Percentiles rank a stretch among this genome's conserved stretches.
These are phyloP conservation scores for Hydrochoerus hydrochaeris DNA, from an alignment of 2,113 vertebrate species.

Conservation along the genomic window DNA sequence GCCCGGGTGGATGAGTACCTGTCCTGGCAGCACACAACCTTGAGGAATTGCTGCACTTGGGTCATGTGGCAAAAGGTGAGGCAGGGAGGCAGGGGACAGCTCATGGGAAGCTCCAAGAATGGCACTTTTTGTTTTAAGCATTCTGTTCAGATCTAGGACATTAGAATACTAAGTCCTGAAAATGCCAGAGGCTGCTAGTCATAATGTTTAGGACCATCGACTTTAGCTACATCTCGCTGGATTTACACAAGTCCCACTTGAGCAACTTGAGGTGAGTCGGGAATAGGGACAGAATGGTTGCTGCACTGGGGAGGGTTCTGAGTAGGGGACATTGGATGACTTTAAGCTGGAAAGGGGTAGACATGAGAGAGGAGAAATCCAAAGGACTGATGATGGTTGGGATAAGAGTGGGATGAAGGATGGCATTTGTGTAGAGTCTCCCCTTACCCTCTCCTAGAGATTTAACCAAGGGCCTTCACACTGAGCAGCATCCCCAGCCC, in stretches of 20 bases:
- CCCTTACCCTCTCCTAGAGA: background rate
- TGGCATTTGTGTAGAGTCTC: background rate
- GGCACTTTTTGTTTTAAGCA: background rate
- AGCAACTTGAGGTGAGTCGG: background rate
- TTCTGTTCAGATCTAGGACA: background rate
- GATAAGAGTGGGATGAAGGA: slow-evolving; percentile 79
- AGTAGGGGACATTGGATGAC: background rate
- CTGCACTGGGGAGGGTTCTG: background rate
- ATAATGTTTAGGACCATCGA: background rate
- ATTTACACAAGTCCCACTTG: too few species aligned
- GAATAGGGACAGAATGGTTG: background rate
- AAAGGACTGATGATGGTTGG: slow-evolving; percentile 81
- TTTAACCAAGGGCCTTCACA: background rate
- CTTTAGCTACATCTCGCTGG: background rate
- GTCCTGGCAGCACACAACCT: slow-evolving; percentile 88
- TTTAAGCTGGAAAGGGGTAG: background rate
- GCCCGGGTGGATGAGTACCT: slow-evolving; percentile 88
- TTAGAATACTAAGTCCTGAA: background rate
- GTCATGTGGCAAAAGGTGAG: slow-evolving; percentile 88
- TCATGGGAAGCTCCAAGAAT: background rate
- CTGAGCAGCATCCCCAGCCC: background rate
- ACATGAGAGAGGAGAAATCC: background rate
- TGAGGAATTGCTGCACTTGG: slow-evolving; percentile 85
- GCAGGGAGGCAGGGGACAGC: fast-evolving
- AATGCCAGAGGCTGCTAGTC: background rate